Evolutionary conservation across 2,888 invertebrate genomes (phyloP).

Genomic region (Eupithecia centaureata): DNA sequence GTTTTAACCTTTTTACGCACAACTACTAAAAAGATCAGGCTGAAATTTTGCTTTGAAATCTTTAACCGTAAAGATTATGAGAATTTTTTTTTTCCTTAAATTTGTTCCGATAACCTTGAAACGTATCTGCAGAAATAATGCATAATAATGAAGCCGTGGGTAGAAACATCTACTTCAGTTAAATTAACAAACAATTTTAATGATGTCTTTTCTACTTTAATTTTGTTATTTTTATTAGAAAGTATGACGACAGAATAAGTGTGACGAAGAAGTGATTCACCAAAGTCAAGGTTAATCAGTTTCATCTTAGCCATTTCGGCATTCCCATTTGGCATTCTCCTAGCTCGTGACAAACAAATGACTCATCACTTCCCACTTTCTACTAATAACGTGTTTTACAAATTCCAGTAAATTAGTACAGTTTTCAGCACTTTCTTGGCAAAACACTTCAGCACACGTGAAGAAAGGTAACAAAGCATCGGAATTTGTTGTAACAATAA

Average conservation of each 20-base stretch:
- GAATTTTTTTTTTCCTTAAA: too few relatives aligned
- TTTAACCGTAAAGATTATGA: too few relatives aligned
- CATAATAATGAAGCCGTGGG: too few relatives aligned
- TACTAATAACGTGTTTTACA: slow-evolving; percentile 15
- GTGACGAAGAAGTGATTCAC: neutral
- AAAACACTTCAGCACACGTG: neutral
- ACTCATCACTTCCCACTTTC: slow-evolving; percentile 12
- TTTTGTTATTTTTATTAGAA: neutral
- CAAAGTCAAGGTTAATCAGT: neutral
- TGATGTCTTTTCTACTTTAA: neutral
- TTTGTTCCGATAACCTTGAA: too few relatives aligned
- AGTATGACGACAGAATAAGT: neutral
- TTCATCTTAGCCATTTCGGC: slow-evolving; percentile 7
- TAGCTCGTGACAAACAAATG: slow-evolving; percentile 9
- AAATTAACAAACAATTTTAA: too few relatives aligned
- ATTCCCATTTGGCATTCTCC: slow-evolving; percentile 10
- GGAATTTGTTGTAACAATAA: neutral
- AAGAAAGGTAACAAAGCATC: neutral
- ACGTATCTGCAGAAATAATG: too few relatives aligned
- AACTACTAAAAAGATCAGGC: too few relatives aligned
- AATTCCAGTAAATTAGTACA: neutral
- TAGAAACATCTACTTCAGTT: too few relatives aligned
- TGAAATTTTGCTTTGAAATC: too few relatives aligned
- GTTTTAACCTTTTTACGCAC: too few relatives aligned
- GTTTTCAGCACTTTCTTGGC: neutral